Base-by-base conservation (phyloP, 1,140 invertebrate genomes). In the Tachypleus tridentatus region DNA sequence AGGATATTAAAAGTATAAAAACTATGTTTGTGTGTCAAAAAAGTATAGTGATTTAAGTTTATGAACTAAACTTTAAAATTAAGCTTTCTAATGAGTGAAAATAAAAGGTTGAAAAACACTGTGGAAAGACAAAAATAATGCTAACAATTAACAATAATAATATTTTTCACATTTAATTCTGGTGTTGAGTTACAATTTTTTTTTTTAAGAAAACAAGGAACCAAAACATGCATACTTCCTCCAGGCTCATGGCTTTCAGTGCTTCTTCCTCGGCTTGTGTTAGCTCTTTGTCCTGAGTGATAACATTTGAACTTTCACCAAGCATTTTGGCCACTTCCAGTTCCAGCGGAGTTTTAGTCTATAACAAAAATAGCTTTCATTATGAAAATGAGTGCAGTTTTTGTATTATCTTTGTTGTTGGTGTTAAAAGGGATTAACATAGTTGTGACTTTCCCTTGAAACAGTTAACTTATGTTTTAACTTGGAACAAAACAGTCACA, bases 191-290 rank as follows among this genome's bases (percentile, higher is more conserved):
- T 29, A 29, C 29, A 29, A 58, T 10, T 4, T 10, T n/a, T n/a
- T n/a, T n/a, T 29, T 29, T 29, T 29, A 29, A 29, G 0, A 29
- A 29, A 29, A 29, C 29, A 29, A 29, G 29, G 29, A 29, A 29
- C 29, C 29, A 29, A 29, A 29, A 29, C 29, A 29, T 29, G 29
- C 29, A 29, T 29, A 67, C 66, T 77, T 97, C 92, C 73, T 91
- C 81, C 57, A 91, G 77, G 9, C 85, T 88, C 80, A 92, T 80
- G 4, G 80, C 77, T 62, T 77, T 74, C 4, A 82, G 64, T 4
- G 77, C 72, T 68, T 77, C 77, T 63, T 79, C 71, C 69, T 83
- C 82, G 11, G 78, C 80, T 64, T 76, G 73, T 3, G 80, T 80
- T 47, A 82, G 71, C 62, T 73, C 71, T 61, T 76, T 76, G 48